Conservation (phyloP, 2,113 vertebrate species). For the Mormyrus iriodes region DNA sequence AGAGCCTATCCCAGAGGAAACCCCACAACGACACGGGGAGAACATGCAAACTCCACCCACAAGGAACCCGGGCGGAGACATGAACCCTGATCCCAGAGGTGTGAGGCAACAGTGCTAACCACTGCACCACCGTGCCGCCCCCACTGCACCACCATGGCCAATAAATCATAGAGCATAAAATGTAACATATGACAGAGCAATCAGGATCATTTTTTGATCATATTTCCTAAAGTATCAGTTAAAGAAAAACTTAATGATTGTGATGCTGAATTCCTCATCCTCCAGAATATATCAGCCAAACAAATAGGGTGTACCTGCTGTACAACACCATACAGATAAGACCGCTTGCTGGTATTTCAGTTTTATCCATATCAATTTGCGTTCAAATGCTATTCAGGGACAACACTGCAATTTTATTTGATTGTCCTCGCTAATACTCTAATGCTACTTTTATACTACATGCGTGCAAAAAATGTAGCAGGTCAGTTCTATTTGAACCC, state of each 20-base stretch:
- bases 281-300: background rate
- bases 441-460: background rate
- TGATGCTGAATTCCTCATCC: background rate
- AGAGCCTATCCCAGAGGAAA: no score
- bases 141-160: no score
- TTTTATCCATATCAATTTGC: background rate
- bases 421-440: background rate
- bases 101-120: no score
- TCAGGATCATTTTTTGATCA: background rate
- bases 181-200: background rate
- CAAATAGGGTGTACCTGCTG: background rate
- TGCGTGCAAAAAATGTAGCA: background rate
- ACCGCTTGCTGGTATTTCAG: background rate
- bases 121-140: no score
- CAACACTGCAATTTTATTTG: background rate
- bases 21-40: no score
- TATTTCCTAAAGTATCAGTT: background rate
- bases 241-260: background rate
- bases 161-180: background rate
- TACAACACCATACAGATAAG: background rate
- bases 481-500: background rate
- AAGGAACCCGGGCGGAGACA: no score
- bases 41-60: no score
- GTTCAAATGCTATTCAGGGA: no score
- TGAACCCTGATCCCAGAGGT: no score